Conservation (phyloP, 2,888 invertebrate genomes). For the Drosophila mimica region DNA sequence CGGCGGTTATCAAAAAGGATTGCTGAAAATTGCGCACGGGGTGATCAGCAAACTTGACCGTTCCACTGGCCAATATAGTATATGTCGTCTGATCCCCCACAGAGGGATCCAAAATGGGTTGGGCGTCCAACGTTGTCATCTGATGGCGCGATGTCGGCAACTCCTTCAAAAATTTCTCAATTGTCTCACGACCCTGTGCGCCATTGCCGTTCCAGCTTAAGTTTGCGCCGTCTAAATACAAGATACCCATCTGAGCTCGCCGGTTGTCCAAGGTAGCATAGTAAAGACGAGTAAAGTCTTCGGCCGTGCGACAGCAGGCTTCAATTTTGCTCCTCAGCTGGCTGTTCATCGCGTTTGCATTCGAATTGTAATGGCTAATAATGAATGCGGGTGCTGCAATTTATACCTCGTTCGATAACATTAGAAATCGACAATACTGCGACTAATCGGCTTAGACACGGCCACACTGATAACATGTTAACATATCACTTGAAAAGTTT, state of each 20-base stretch:
- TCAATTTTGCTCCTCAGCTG: constrained; percentile 89
- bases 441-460: neutral
- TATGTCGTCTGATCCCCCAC: constrained; percentile 92
- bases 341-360: constrained; percentile 1
- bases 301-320: constrained; percentile 93
- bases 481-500: neutral
- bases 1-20: constrained; percentile 94
- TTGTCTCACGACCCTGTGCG: constrained; percentile 91
- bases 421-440: neutral
- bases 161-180: constrained; percentile 94
- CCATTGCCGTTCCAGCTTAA: constrained; percentile 97
- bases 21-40: constrained; percentile 91
- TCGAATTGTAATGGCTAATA: neutral
- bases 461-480: neutral
- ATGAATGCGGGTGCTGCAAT: neutral
- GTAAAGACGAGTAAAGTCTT: constrained; percentile 95
- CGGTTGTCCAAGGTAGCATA: constrained; percentile 95
- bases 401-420: neutral
- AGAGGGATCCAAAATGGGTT: constrained; percentile 92
- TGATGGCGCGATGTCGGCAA: constrained; percentile 93
- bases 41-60: constrained; percentile 90
- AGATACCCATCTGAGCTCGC: constrained; percentile 91
- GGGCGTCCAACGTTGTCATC: constrained; percentile 93
- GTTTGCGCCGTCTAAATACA: constrained; percentile 93
- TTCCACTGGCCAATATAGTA: constrained; percentile 93